Conservation (phyloP, 2,888 invertebrate species). For the Macaria notata region DNA sequence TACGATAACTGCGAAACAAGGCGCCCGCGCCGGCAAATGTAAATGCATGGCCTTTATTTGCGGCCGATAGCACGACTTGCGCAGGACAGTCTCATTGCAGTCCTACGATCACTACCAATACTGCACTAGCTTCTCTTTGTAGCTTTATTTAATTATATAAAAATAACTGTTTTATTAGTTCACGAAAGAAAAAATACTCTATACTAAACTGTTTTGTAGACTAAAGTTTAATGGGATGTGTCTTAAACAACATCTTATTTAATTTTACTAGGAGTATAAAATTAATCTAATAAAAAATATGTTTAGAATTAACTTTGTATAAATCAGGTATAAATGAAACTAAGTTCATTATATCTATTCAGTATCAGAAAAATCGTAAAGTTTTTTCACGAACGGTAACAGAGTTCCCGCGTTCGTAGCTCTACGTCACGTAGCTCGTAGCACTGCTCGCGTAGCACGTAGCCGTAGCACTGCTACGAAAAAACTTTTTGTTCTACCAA, state of each 20-base stretch:
- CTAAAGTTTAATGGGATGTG: too few species aligned
- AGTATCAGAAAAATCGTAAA: not conserved
- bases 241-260: too few species aligned
- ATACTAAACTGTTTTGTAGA: too few species aligned
- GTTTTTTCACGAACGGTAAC: not conserved
- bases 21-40: slow-evolving; percentile 69
- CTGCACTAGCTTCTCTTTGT: too few species aligned
- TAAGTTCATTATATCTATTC: not conserved
- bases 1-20: slow-evolving; percentile 76
- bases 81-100: slow-evolving; percentile 20
- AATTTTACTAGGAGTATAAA: too few species aligned
- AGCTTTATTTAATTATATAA: too few species aligned
- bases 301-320: too few species aligned
- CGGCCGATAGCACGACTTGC: slow-evolving; percentile 53
- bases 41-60: slow-evolving; percentile 71
- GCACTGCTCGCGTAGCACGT: slow-evolving; percentile 2
- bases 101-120: slow-evolving; percentile 1
- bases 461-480: slow-evolving; percentile 16
- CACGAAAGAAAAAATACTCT: too few species aligned
- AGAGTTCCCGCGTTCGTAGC: slow-evolving; percentile 6
- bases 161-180: too few species aligned
- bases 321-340: too few species aligned
- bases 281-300: too few species aligned
- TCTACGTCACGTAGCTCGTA: slow-evolving; percentile 8
- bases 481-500: not conserved